phyloP scores from a whole-genome alignment of 2,888 invertebrate genomes.

The Heliothis peltigera region DNA sequence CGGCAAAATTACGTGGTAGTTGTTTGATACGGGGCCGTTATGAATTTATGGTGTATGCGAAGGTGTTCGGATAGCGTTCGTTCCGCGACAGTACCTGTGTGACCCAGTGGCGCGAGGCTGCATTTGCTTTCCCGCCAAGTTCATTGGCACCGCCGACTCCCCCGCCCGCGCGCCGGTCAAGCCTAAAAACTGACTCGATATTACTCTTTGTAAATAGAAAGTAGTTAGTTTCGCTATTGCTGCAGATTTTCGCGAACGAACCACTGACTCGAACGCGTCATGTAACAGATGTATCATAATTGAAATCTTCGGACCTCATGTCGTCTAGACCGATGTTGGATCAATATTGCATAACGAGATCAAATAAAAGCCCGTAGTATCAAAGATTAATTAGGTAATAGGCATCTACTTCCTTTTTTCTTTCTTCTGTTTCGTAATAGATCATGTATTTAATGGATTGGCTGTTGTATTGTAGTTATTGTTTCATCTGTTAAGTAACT shows the following conservation, averaged over 20 bases:
- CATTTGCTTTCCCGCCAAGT: constrained; percentile 86
- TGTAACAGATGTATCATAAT: constrained; percentile 60
- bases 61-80: constrained; percentile 72
- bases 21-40: constrained; percentile 63
- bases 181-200: constrained; percentile 82
- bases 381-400: constrained; percentile 34
- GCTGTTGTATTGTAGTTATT: constrained; percentile 20
- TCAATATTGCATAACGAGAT: constrained; percentile 52
- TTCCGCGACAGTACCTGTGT: constrained; percentile 78
- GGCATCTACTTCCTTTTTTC: constrained; percentile 34
- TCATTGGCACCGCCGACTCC: constrained; percentile 80
- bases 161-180: constrained; percentile 66
- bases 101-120: constrained; percentile 82
- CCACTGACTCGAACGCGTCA: constrained; percentile 47
- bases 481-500: constrained; percentile 22
- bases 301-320: constrained; percentile 57
- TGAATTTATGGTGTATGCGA: constrained; percentile 70
- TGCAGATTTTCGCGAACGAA: constrained; percentile 74
- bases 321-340: constrained; percentile 45
- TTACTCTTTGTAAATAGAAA: constrained; percentile 84
- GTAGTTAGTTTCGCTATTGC: constrained; percentile 78
- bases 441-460: constrained; percentile 21
- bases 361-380: constrained; percentile 33
- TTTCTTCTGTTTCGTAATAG: constrained; percentile 29
- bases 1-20: constrained; percentile 71